phyloP scores from a whole-genome alignment of 2,113 vertebrate species.

The Neotoma lepida region DNA sequence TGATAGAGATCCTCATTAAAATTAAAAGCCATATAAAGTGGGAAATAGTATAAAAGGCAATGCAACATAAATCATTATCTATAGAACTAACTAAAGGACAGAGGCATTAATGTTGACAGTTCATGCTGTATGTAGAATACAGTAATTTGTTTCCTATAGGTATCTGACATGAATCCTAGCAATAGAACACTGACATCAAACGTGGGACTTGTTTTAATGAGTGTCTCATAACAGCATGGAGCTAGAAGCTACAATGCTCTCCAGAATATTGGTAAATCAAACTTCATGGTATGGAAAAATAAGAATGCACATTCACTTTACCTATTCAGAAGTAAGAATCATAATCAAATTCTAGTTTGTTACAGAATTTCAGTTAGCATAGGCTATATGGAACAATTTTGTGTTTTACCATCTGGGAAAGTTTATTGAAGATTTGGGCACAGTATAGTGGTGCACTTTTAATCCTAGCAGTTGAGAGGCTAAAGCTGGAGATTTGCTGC shows the following conservation, averaged over 20 bases:
- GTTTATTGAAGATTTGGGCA: background rate
- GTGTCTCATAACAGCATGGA: conserved; percentile 64
- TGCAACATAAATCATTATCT: conserved; percentile 59
- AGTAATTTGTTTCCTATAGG: conserved; percentile 76
- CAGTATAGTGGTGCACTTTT: background rate
- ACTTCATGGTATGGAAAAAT: conserved; percentile 36
- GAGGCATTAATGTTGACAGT: conserved; percentile 75
- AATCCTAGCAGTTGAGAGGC: background rate
- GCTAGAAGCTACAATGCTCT: conserved; percentile 26
- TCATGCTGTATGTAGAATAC: conserved; percentile 71
- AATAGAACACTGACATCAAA: conserved; percentile 63
- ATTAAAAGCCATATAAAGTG: conserved; percentile 77
- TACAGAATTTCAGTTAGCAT: conserved; percentile 57
- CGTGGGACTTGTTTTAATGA: conserved; percentile 71
- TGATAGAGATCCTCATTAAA: conserved; percentile 74
- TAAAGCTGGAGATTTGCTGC: background rate
- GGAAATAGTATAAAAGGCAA: conserved; percentile 67
- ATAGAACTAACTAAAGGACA: conserved; percentile 45
- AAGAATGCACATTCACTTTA: background rate
- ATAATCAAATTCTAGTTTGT: conserved; percentile 32
- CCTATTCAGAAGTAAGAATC: conserved; percentile 42
- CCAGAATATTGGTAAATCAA: conserved; percentile 56
- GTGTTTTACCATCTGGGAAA: conserved; percentile 30
- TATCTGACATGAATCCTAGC: conserved; percentile 71
- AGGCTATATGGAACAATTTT: background rate